These are phyloP conservation scores for Cerastis leucographa DNA, from an alignment of 2,888 invertebrate genomes.

Conservation along the genomic window DNA sequence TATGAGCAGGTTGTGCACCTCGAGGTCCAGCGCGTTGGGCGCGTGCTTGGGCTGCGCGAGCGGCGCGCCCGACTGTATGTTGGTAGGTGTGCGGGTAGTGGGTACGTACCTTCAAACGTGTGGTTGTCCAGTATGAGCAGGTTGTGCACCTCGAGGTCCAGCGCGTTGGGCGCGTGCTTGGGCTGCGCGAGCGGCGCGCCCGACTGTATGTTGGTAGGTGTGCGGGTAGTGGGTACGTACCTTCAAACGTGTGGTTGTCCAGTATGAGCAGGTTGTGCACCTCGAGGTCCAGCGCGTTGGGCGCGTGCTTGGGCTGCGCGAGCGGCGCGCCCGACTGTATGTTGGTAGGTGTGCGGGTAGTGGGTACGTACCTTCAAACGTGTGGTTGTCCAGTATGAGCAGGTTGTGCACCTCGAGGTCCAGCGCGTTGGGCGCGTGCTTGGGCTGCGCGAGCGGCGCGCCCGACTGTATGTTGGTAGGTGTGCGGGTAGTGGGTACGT, in stretches of 20 bases:
- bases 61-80: neutral
- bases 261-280: constrained; percentile 96
- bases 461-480: neutral
- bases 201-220: neutral
- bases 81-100: neutral
- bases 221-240: constrained; percentile 1
- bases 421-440: constrained; percentile 79
- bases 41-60: constrained; percentile 6
- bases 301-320: constrained; percentile 91
- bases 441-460: constrained; percentile 18
- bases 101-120: neutral
- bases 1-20: constrained; percentile 1
- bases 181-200: neutral
- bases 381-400: constrained; percentile 54
- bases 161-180: constrained; percentile 3
- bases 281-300: constrained; percentile 96
- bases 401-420: constrained; percentile 79
- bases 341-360: neutral
- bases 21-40: constrained; percentile 18
- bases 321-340: constrained; percentile 62
- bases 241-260: constrained; percentile 85
- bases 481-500: neutral
- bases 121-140: constrained; percentile 3
- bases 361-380: constrained; percentile 85
- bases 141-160: constrained; percentile 3